Evolutionary conservation across 2,888 invertebrate genomes (phyloP), one percentile per base, ranked within the genome.

Genomic region (Aphodius sticticus): DNA sequence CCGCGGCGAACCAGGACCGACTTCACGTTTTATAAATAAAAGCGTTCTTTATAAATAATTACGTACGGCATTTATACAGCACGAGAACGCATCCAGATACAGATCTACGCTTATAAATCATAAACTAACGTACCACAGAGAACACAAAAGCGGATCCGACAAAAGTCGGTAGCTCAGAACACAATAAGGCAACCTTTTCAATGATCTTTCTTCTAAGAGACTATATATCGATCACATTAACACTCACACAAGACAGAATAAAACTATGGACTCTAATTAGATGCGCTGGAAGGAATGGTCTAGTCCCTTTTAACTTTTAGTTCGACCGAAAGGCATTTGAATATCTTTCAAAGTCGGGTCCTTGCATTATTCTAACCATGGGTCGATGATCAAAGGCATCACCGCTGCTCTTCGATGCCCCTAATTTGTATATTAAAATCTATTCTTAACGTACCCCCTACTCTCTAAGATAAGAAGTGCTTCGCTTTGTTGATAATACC

Each of bases 271-370:
- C 53, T 53, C 7, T 53, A 53, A 53, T 53, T 53, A 53, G 53
- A 53, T 53, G 53, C 53, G 53, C 4, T 53, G 7, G 26, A 26
- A 26, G 26, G 26, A 26, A 26, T 5, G 12, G 7, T 53, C 9
- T 53, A 53, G 53, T 7, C 53, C 53, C 53, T 53, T 53, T 53
- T 53, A 53, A 53, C 53, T 9, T 5, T 53, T 53, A 7, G 53
- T 53, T 53, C 53, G 53, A 53, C 53, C 53, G 53, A 53, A 53
- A 53, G 53, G 53, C 53, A 53, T 53, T 53, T 53, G 53, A 53
- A 53, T 53, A 53, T 53, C 53, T 53, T 12, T 53, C 53, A 53
- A 53, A 53, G 53, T 53, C 53, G 53, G 53, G 9, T 53, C 12
- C 9, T 53, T 7, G 53, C 12, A 53, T 53, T 53, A 53, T 53